These are phyloP conservation scores for Wasmannia auropunctata DNA, from an alignment of 1,140 invertebrate genomes.

Conservation along the genomic window DNA sequence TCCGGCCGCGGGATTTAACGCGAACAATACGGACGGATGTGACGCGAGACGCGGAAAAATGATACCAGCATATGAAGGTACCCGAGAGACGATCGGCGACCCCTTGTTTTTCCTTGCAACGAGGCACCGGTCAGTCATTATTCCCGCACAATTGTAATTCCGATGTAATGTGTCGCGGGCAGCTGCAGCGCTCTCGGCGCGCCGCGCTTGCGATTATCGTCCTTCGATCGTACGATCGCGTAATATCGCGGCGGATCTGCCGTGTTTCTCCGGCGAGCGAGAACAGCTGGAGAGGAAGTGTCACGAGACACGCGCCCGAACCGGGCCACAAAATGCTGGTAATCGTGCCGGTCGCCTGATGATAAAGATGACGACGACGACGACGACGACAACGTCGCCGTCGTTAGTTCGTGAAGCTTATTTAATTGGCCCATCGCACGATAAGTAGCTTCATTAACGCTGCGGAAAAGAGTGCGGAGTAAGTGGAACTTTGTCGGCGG, in stretches of 20 bases:
- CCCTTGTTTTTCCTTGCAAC: neutral
- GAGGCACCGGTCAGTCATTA: conserved; percentile 37
- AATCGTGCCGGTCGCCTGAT: neutral
- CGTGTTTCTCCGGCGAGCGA: conserved; percentile 10
- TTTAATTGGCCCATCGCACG: conserved; percentile 40
- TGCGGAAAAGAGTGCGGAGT: neutral
- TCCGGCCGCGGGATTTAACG: conserved; percentile 7
- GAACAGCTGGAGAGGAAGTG: conserved; percentile 72
- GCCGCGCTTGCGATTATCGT: conserved; percentile 58
- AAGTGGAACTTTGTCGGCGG: conserved; percentile 25
- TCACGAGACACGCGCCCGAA: conserved; percentile 43
- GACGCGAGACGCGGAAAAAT: neutral
- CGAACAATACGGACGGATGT: neutral
- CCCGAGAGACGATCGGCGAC: neutral
- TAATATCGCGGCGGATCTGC: conserved; percentile 60
- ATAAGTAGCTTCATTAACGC: conserved; percentile 48
- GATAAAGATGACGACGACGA: neutral
- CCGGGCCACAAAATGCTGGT: conserved; percentile 26
- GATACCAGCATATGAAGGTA: conserved; percentile 1
- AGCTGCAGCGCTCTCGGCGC: conserved; percentile 58
- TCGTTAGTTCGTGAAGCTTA: neutral
- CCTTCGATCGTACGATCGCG: conserved; percentile 55
- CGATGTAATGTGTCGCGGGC: conserved; percentile 46
- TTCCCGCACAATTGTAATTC: conserved; percentile 43
- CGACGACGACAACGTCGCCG: neutral